A percentile compares a stretch with the other conserved stretches of the same genome.
These are phyloP conservation scores for Hypothenemus hampei DNA, from an alignment of 1,140 invertebrate genomes.

Conservation along the genomic window DNA sequence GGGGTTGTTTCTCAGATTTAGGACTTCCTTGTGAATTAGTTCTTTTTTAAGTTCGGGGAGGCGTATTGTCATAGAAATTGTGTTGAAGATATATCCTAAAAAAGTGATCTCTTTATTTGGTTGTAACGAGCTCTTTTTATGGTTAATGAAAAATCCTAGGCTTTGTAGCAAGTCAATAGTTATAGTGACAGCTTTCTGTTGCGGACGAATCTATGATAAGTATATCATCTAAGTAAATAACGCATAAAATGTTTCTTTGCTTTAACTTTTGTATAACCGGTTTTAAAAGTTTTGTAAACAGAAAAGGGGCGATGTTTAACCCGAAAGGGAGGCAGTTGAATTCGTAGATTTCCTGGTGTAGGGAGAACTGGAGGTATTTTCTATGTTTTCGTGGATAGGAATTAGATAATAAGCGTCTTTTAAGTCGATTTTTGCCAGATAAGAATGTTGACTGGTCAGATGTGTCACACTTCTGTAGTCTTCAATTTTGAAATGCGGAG, in stretches of 20 bases:
- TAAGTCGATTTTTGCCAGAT: background rate
- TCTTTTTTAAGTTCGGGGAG: no score
- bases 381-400: slow-evolving; percentile 1
- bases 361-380: background rate
- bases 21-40: no score
- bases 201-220: background rate
- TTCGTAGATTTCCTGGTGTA: background rate
- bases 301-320: background rate
- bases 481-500: slow-evolving; percentile 5
- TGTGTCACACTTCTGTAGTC: background rate
- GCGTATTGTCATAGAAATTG: no score
- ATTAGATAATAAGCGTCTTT: slow-evolving; percentile 4
- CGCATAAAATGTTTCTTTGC: background rate
- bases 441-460: background rate
- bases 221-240: background rate
- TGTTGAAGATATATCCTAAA: no score
- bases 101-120: no score
- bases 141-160: no score
- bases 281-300: slow-evolving; percentile 9
- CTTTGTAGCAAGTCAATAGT: no score
- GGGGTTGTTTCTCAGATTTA: no score
- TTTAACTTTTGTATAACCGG: background rate
- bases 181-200: background rate
- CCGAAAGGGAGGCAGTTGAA: slow-evolving; percentile 6
- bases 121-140: no score